A percentile compares a stretch with the other conserved stretches of the same genome.
Evolutionary conservation across 2,797 vertebrate species (phyloP).

Genomic region (Borostomias antarcticus): DNA sequence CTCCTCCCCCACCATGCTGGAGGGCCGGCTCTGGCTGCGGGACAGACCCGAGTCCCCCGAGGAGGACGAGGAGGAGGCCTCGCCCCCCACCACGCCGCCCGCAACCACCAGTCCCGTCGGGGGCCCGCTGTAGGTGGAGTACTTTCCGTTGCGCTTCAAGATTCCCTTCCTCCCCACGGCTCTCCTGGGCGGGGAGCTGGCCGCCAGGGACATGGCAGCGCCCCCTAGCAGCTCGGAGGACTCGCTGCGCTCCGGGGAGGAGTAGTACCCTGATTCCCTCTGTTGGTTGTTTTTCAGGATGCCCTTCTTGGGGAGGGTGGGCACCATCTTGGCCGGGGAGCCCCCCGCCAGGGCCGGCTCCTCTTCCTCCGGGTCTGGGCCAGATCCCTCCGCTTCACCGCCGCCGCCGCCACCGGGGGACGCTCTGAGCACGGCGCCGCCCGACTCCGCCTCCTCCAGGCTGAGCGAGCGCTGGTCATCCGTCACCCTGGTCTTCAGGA

Average conservation of each 20-base stretch:
- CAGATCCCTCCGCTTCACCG: slow-evolving; percentile 50
- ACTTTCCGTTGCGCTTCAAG: slow-evolving; percentile 95
- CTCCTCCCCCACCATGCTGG: slow-evolving; percentile 93
- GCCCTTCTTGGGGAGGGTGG: slow-evolving; percentile 94
- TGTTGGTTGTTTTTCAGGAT: slow-evolving; percentile 98
- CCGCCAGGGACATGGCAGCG: slow-evolving; percentile 68
- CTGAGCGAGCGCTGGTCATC: slow-evolving; percentile 87
- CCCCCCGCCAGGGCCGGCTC: slow-evolving; percentile 70
- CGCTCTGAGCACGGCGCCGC: slow-evolving; percentile 64
- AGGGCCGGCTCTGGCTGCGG: slow-evolving; percentile 94
- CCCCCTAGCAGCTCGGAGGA: slow-evolving; percentile 90
- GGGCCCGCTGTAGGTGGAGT: slow-evolving; percentile 81
- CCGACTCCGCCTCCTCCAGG: slow-evolving; percentile 84
- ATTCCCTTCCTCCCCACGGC: slow-evolving; percentile 91
- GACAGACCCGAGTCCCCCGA: slow-evolving; percentile 79
- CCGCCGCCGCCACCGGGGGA: slow-evolving; percentile 49
- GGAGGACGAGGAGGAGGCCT: slow-evolving; percentile 68
- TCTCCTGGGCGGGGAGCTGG: slow-evolving; percentile 80
- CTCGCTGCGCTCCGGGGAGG: slow-evolving; percentile 95
- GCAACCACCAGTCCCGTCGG: slow-evolving; percentile 64
- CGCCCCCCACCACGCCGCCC: slow-evolving; percentile 53
- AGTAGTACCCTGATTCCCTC: slow-evolving; percentile 98
- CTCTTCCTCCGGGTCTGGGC: slow-evolving; percentile 76
- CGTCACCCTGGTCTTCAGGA: slow-evolving; percentile 91
- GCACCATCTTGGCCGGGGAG: slow-evolving; percentile 78